Percentiles rank a stretch among this genome's conserved stretches.
phyloP scores from a whole-genome alignment of 2,113 vertebrate genomes.

The Eulemur macaco region DNA sequence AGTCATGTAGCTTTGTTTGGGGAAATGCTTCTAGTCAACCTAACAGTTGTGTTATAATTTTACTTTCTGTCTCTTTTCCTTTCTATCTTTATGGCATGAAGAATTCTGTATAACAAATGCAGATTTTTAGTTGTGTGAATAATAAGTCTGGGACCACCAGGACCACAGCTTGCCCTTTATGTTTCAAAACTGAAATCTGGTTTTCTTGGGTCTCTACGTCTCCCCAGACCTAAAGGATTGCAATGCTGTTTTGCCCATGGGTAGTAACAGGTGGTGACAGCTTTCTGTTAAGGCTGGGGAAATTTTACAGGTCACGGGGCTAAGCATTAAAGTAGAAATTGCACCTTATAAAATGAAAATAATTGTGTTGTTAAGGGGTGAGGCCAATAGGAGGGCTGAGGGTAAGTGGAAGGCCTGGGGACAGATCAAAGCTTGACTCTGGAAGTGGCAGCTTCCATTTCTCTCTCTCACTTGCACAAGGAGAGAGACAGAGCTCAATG shows the following conservation, averaged over 20 bases:
- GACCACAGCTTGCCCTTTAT: not conserved
- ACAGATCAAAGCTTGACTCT: not conserved
- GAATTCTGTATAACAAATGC: not conserved
- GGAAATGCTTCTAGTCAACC: not conserved
- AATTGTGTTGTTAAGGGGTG: not conserved
- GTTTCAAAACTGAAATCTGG: not conserved
- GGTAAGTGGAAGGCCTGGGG: not conserved
- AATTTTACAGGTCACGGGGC: not conserved
- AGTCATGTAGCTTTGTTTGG: not conserved
- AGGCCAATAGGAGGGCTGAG: not conserved
- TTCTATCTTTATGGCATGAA: not conserved
- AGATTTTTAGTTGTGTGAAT: not conserved
- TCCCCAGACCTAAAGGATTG: not conserved
- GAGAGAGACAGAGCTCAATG: not conserved
- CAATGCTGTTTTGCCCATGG: not conserved
- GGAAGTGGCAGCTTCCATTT: not conserved
- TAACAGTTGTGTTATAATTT: not conserved
- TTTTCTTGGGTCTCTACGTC: not conserved
- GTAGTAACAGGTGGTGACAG: not conserved
- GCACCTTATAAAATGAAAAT: not conserved
- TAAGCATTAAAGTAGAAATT: not conserved
- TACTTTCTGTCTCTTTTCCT: not conserved
- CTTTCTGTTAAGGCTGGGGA: not conserved
- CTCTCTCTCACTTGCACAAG: not conserved
- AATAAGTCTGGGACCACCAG: not conserved